Evolutionary conservation across 2,888 invertebrate genomes (phyloP), one percentile per base, ranked within the genome.

Genomic region (Cephonodes hylas): DNA sequence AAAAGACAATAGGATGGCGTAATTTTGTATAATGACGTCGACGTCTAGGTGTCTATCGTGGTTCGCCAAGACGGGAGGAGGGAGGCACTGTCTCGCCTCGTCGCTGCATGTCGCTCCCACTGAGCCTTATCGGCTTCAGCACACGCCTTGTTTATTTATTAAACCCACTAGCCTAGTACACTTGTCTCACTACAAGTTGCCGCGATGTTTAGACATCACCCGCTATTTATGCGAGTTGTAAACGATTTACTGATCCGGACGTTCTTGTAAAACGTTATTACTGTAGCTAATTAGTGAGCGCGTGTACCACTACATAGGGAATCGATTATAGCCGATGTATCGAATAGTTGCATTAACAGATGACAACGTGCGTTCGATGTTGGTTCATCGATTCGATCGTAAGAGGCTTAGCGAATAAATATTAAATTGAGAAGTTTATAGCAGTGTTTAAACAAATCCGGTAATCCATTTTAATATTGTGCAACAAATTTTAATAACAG

Each of bases 131-230:
- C 92, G 83, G 84, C 76, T 76, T 79, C 77, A 81, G 79, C 88
- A 87, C 88, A 90, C 88, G 79, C 88, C 82, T 80, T 88, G 91
- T 89, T 85, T 92, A 90, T 91, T 91, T 89, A 90, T 86, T 85
- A 79, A 83, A 81, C 85, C 81, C 74, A 83, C 75, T 83, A 81
- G 74, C 75, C 81, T 77, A 80, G 76, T 82, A 72, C 74, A 74
- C 60, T 70, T 69, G 70, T 65, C 68, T 71, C 38, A n/a, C 38
- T 38, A n/a, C 76, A 74, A 77, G 77, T 80, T 77, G 48, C 73
- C 74, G 73, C 67, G 72, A 74, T 78, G 74, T 77, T 74, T 74
- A 73, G 70, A 76, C 72, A 74, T 68, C 70, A 77, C 74, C 69
- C 66, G 64, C 70, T 31, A 31, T 31, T 53, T 53, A 53, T 53